phyloP scores from a whole-genome alignment of 2,888 invertebrate species.

The Cyaniris semiargus region DNA sequence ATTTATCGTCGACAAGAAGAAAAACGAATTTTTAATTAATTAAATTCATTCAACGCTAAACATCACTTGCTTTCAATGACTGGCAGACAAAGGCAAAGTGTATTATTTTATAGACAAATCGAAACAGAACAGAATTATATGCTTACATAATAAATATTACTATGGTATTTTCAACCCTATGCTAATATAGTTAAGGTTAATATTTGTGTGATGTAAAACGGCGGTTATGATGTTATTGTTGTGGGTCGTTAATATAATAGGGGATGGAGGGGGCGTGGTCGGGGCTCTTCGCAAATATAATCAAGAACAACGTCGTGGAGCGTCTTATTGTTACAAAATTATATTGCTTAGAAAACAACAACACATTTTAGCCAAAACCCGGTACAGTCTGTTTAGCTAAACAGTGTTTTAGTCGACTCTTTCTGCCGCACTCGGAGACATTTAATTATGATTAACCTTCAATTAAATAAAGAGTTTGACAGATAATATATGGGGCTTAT shows the following conservation, averaged over 20 bases:
- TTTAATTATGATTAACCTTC: too few species aligned
- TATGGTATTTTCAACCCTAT: conserved; percentile 41
- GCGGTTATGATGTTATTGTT: conserved; percentile 51
- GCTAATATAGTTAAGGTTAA: conserved; percentile 39
- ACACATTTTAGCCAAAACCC: too few species aligned
- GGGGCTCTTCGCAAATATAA: conserved; percentile 77
- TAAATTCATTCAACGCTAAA: conserved; percentile 73
- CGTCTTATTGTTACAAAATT: conserved; percentile 15
- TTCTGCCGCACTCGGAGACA: too few species aligned
- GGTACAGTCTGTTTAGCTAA: too few species aligned
- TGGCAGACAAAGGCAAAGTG: conserved; percentile 77
- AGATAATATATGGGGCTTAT: too few species aligned
- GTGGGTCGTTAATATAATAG: conserved; percentile 63
- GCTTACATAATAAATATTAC: conserved; percentile 51
- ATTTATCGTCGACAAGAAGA: background rate
- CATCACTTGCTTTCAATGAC: conserved; percentile 74
- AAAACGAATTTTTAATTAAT: conserved; percentile 68
- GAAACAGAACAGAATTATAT: conserved; percentile 58
- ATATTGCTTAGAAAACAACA: too few species aligned
- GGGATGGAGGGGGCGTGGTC: conserved; percentile 76
- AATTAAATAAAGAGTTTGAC: too few species aligned
- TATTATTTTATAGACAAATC: conserved; percentile 79
- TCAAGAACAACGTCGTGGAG: conserved; percentile 63
- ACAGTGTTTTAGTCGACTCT: too few species aligned
- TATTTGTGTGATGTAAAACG: conserved; percentile 42